phyloP scores from a whole-genome alignment of 2,888 invertebrate species.

The Dryadula phaetusa region DNA sequence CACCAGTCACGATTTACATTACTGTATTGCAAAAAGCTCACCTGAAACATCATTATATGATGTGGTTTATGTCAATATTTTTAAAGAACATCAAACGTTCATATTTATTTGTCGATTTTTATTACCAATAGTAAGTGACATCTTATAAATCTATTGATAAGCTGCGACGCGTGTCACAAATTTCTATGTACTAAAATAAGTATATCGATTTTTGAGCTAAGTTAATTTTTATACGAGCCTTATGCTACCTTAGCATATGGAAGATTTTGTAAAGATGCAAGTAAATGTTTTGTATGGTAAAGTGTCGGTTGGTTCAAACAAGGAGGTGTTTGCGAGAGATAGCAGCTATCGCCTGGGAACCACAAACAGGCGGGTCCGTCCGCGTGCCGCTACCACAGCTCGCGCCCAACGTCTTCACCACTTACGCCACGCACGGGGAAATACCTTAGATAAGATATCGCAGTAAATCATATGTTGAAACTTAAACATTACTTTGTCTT shows the following conservation, averaged over 20 bases:
- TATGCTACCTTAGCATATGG: constrained; percentile 29
- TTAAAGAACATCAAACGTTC: constrained; percentile 51
- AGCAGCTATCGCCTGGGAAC: constrained; percentile 82
- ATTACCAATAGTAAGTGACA: constrained; percentile 71
- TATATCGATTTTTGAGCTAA: constrained; percentile 32
- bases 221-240: constrained; percentile 18
- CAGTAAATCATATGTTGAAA: constrained; percentile 10
- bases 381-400: constrained; percentile 71
- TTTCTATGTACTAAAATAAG: constrained; percentile 46
- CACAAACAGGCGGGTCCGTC: constrained; percentile 75
- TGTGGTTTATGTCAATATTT: constrained; percentile 26
- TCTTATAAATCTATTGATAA: constrained; percentile 77
- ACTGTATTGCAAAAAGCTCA: constrained; percentile 18
- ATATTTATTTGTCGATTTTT: constrained; percentile 73
- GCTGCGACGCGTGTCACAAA: constrained; percentile 68
- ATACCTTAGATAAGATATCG: constrained; percentile 50
- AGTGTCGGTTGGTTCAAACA: constrained; percentile 77
- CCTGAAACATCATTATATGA: constrained; percentile 22
- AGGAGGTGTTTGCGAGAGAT: constrained; percentile 81
- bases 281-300: constrained; percentile 50
- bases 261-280: constrained; percentile 34
- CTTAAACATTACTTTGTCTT: background rate
- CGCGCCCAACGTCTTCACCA: constrained; percentile 65
- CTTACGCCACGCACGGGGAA: constrained; percentile 63
- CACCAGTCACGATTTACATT: constrained; percentile 41